Evolutionary conservation across 1,140 invertebrate species (phyloP).

Genomic region (Chrysopa pallens): DNA sequence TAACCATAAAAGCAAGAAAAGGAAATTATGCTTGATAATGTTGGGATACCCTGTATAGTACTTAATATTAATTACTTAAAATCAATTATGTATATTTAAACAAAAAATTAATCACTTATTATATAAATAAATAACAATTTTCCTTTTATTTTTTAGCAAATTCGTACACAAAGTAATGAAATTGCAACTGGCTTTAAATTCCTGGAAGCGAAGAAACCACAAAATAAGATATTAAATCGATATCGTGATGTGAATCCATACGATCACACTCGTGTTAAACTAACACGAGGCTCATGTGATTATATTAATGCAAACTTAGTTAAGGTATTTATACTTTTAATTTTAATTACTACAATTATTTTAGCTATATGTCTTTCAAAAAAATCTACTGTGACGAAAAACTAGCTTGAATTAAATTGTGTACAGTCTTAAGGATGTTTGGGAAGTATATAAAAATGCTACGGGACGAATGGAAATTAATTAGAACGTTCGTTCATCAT

Average conservation of each 20-base stretch:
- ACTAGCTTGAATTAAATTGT: no score
- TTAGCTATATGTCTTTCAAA: no score
- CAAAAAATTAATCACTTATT: conserved; percentile 1
- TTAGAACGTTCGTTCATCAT: no score
- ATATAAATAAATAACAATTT: conserved; percentile 4
- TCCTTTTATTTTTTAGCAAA: conserved; percentile 26
- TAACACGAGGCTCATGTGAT: conserved; percentile 52
- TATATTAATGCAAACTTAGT: conserved; percentile 93
- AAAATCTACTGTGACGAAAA: no score
- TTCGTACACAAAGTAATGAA: conserved; percentile 34
- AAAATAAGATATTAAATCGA: conserved; percentile 70
- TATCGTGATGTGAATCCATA: conserved; percentile 93
- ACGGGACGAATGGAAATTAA: no score
- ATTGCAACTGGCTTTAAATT: conserved; percentile 43
- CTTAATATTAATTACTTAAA: conserved; percentile 26
- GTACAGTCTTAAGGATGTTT: no score
- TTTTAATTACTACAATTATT: not conserved
- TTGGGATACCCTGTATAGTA: conserved; percentile 3
- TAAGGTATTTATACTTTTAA: conserved; percentile 36
- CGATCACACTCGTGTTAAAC: conserved; percentile 75
- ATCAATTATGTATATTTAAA: conserved; percentile 25
- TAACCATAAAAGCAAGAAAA: no score
- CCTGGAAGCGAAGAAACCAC: conserved; percentile 56
- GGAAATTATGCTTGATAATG: not conserved
- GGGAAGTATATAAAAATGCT: no score